A percentile compares a stretch with the other conserved stretches of the same genome.
Evolutionary conservation across 2,888 invertebrate genomes (phyloP).

Genomic region (Trissolcus brochymenae): DNA sequence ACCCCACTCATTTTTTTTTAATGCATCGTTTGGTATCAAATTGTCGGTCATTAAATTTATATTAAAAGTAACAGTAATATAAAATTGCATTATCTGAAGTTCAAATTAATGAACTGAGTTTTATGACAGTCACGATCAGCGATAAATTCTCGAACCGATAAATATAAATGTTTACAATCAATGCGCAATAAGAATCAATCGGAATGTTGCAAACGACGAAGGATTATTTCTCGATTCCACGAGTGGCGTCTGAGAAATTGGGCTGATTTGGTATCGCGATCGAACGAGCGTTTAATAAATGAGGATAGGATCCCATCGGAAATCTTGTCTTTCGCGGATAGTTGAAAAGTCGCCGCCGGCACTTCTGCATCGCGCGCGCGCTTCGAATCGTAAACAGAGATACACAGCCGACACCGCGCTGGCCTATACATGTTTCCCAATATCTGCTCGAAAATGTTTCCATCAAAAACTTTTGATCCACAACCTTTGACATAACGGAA

Average conservation of each 20-base stretch:
- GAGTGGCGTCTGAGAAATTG: too few relatives aligned
- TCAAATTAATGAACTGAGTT: too few relatives aligned
- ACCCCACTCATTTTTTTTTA: too few relatives aligned
- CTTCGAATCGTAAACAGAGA: slow-evolving; percentile 45
- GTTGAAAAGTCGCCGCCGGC: slow-evolving; percentile 33
- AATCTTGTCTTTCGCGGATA: slow-evolving; percentile 36
- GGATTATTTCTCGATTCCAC: slow-evolving; percentile 9
- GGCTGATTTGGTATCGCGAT: background rate
- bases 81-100: too few relatives aligned
- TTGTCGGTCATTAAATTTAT: too few relatives aligned
- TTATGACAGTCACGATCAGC: slow-evolving; percentile 4
- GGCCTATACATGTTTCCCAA: slow-evolving; percentile 21
- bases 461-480: slow-evolving; percentile 33
- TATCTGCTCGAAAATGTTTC: slow-evolving; percentile 22
- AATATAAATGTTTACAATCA: background rate
- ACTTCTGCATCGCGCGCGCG: slow-evolving; percentile 27
- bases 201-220: too few relatives aligned
- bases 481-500: slow-evolving; percentile 17
- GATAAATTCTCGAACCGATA: slow-evolving; percentile 2
- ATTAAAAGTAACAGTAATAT: too few relatives aligned
- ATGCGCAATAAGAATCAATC: background rate
- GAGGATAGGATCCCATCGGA: slow-evolving; percentile 56
- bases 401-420: slow-evolving; percentile 25
- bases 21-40: too few relatives aligned
- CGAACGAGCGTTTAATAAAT: slow-evolving; percentile 64